Evolutionary conservation across 1,140 invertebrate genomes (phyloP).

Genomic region (Papilio helenus): DNA sequence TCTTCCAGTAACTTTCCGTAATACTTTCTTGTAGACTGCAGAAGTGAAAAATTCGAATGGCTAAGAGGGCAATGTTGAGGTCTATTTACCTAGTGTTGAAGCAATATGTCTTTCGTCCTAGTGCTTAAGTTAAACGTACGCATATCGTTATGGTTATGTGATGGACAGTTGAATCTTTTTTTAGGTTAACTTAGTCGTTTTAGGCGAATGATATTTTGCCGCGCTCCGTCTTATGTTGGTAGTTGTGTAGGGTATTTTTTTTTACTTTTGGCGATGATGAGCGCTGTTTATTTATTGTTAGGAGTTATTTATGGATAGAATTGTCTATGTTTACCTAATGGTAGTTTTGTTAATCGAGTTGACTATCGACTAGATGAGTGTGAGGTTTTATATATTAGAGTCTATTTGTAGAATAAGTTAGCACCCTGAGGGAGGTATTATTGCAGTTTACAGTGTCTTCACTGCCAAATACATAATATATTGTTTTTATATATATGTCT

Average conservation of each 20-base stretch:
- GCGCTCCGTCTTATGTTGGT: slow-evolving; percentile 74
- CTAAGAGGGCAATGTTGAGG: neutral
- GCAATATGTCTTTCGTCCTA: slow-evolving; percentile 56
- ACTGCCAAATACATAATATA: slow-evolving; percentile 74
- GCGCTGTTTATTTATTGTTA: slow-evolving; percentile 72
- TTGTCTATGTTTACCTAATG: slow-evolving; percentile 47
- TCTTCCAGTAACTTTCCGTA: neutral
- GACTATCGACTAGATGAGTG: slow-evolving; percentile 38
- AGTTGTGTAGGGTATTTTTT: slow-evolving; percentile 57
- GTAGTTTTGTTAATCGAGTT: slow-evolving; percentile 62
- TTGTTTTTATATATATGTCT: slow-evolving; percentile 52
- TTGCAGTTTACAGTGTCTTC: slow-evolving; percentile 58
- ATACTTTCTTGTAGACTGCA: neutral
- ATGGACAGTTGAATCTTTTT: slow-evolving; percentile 65
- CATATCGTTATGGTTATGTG: slow-evolving; percentile 78
- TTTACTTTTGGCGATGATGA: slow-evolving; percentile 58
- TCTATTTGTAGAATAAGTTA: slow-evolving; percentile 50
- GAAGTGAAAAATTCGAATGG: neutral
- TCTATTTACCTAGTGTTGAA: slow-evolving; percentile 30
- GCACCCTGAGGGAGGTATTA: slow-evolving; percentile 51
- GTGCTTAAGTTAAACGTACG: slow-evolving; percentile 73
- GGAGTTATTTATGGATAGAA: slow-evolving; percentile 60
- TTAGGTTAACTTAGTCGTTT: slow-evolving; percentile 64
- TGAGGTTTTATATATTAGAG: slow-evolving; percentile 47
- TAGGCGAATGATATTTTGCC: slow-evolving; percentile 48